Conservation (phyloP, 2,888 invertebrate genomes). For the Campoplex capitator region DNA sequence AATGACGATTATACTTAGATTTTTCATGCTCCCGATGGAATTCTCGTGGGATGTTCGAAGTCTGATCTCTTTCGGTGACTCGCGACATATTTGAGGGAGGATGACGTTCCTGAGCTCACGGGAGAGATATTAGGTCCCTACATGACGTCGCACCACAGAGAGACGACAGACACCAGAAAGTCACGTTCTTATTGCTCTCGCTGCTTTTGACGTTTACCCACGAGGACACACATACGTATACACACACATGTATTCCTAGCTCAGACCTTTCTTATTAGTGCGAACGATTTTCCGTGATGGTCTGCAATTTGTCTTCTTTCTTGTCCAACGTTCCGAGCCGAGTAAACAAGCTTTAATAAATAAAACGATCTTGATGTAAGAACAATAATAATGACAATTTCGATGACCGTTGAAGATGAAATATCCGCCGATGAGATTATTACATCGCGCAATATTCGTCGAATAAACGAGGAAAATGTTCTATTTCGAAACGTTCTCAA, state of each 20-base stretch:
- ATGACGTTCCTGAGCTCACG: conserved; percentile 74
- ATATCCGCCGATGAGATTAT: neutral
- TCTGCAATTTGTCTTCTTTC: conserved; percentile 19
- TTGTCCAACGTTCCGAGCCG: neutral
- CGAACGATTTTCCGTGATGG: conserved; percentile 58
- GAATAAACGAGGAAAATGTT: neutral
- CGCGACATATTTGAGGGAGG: conserved; percentile 75
- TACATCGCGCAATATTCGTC: neutral
- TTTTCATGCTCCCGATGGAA: conserved; percentile 68
- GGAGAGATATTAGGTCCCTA: conserved; percentile 76
- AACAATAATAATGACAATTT: neutral
- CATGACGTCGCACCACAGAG: conserved; percentile 71
- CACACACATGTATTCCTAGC: neutral
- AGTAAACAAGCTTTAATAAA: conserved; percentile 34
- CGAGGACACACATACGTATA: conserved; percentile 9
- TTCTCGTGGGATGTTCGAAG: conserved; percentile 72
- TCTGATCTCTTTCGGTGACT: conserved; percentile 75
- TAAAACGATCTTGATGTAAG: neutral
- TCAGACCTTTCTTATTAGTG: conserved; percentile 63
- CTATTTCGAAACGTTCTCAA: neutral
- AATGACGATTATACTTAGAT: conserved; percentile 39
- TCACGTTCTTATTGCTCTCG: conserved; percentile 73
- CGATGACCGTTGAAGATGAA: neutral
- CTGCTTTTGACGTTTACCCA: conserved; percentile 60
- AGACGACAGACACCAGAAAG: conserved; percentile 73